These are phyloP conservation scores for Neopelma chrysocephalum DNA, from an alignment of 2,797 vertebrate genomes.

Conservation along the genomic window DNA sequence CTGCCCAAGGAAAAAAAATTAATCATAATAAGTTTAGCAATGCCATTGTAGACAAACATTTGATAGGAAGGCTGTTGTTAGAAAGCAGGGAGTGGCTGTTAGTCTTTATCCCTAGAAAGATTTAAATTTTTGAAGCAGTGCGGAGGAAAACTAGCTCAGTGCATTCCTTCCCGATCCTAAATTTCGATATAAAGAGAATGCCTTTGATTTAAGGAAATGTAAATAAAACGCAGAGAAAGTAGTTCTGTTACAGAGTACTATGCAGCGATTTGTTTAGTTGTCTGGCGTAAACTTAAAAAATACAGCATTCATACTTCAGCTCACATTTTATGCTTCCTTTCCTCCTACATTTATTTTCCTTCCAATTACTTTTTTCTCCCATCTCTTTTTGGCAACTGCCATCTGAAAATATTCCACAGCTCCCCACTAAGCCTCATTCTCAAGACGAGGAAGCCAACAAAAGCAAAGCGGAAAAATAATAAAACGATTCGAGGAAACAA, in stretches of 20 bases:
- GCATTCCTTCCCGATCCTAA: neutral
- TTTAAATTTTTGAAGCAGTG: neutral
- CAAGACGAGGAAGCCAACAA: neutral
- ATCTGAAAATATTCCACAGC: neutral
- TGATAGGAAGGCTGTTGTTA: constrained; percentile 29
- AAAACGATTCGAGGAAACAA: neutral
- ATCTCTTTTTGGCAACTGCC: neutral
- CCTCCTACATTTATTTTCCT: constrained; percentile 16
- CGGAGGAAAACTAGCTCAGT: neutral
- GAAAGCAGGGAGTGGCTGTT: constrained; percentile 51
- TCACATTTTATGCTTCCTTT: neutral
- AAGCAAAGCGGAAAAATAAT: neutral
- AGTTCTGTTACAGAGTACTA: neutral
- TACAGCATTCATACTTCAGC: neutral
- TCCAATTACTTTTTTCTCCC: neutral
- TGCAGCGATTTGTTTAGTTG: neutral
- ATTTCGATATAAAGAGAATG: constrained; percentile 22
- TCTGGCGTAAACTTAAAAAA: neutral
- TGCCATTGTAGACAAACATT: constrained; percentile 3
- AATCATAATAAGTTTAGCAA: constrained; percentile 35
- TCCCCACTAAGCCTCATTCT: neutral
- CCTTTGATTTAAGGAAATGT: constrained; percentile 2
- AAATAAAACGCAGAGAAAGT: neutral
- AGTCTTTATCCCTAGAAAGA: constrained; percentile 47
- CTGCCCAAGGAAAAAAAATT: constrained; percentile 52